Percentiles rank a stretch among this genome's conserved stretches.
These are phyloP conservation scores for Hippocampus barbouri DNA, from an alignment of 2,113 vertebrate genomes.

Conservation along the genomic window DNA sequence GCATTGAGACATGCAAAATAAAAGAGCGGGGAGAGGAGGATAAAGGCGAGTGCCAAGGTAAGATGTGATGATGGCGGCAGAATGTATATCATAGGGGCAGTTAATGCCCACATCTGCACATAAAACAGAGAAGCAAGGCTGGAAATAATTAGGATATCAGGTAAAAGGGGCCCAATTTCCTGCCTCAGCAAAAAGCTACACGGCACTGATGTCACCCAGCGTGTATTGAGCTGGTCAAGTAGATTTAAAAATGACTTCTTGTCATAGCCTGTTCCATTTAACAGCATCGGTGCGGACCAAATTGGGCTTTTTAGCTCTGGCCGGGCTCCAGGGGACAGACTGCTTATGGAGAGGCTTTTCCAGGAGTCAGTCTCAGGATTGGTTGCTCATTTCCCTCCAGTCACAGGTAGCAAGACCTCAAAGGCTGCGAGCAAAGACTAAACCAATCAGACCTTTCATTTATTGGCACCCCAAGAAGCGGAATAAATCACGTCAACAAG, in stretches of 20 bases:
- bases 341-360: slow-evolving; percentile 57
- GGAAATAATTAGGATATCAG: slow-evolving; percentile 48
- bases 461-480: slow-evolving; percentile 68
- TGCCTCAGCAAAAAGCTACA: slow-evolving; percentile 56
- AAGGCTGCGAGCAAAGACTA: slow-evolving; percentile 55
- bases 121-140: slow-evolving; percentile 41
- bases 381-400: slow-evolving; percentile 49
- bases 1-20: slow-evolving; percentile 58
- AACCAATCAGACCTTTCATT: slow-evolving; percentile 70
- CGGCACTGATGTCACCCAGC: slow-evolving; percentile 43
- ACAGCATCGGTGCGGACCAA: slow-evolving; percentile 43
- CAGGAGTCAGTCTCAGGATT: slow-evolving; percentile 48
- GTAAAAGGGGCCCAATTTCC: slow-evolving; percentile 48
- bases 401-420: slow-evolving; percentile 55
- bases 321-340: slow-evolving; percentile 51
- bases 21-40: slow-evolving; percentile 49
- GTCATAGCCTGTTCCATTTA: slow-evolving; percentile 58
- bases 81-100: slow-evolving; percentile 30
- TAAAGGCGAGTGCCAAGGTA: slow-evolving; percentile 33
- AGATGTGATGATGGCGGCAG: slow-evolving; percentile 44
- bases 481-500: slow-evolving; percentile 71
- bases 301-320: slow-evolving; percentile 62
- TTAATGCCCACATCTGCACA: slow-evolving; percentile 43
- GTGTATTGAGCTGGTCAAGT: slow-evolving; percentile 50
- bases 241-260: slow-evolving; percentile 58